Conservation (phyloP, 2,113 vertebrate genomes). For the Datnioides undecimradiatus region DNA sequence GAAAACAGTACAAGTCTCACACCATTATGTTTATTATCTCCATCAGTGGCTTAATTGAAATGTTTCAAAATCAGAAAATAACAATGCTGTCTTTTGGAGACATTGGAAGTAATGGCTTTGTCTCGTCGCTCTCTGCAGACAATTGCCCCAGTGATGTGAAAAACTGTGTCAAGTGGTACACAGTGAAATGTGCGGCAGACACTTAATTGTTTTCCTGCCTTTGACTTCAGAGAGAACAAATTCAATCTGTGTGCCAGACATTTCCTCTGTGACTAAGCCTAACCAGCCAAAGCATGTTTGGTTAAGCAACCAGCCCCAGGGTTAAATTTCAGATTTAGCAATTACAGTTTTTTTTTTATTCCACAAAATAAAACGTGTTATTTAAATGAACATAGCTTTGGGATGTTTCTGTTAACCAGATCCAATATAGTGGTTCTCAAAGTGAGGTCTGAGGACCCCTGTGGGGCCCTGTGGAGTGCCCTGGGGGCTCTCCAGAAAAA, state of each 20-base stretch:
- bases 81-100: constrained; percentile 79
- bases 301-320: constrained; percentile 86
- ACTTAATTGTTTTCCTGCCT: constrained; percentile 88
- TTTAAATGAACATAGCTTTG: constrained; percentile 88
- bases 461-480: constrained; percentile 50
- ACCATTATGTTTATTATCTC: constrained; percentile 80
- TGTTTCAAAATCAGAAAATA: constrained; percentile 82
- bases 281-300: constrained; percentile 87
- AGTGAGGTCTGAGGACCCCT: constrained; percentile 61
- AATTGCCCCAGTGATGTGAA: constrained; percentile 85
- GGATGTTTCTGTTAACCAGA: constrained; percentile 81
- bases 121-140: constrained; percentile 82
- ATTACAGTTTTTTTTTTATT: constrained; percentile 82
- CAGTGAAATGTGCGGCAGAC: constrained; percentile 81
- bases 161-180: constrained; percentile 86
- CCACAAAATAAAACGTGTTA: constrained; percentile 84
- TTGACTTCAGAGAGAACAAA: constrained; percentile 84
- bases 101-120: constrained; percentile 83
- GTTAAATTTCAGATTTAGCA: constrained; percentile 86
- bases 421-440: constrained; percentile 67
- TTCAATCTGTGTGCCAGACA: constrained; percentile 85
- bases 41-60: constrained; percentile 84
- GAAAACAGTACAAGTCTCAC: constrained; percentile 72
- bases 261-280: constrained; percentile 83
- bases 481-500: constrained; percentile 59